phyloP scores from a whole-genome alignment of 2,888 invertebrate species.

The Diarsia brunnea region DNA sequence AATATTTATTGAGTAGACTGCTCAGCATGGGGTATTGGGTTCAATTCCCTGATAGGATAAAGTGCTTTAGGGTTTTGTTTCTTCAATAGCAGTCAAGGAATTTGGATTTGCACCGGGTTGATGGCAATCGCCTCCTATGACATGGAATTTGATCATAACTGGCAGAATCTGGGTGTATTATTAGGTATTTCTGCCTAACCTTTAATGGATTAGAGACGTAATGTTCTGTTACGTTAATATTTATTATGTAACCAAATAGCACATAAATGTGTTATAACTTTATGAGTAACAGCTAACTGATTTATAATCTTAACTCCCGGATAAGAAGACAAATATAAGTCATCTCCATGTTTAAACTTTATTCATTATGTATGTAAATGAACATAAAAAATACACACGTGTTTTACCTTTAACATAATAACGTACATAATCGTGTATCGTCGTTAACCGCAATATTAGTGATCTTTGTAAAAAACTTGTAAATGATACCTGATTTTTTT shows the following conservation, averaged over 20 bases:
- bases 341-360: constrained; percentile 10
- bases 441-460: constrained; percentile 21
- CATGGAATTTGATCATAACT: neutral
- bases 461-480: constrained; percentile 20
- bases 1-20: neutral
- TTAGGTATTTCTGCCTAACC: neutral
- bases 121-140: neutral
- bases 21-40: neutral
- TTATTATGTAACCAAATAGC: neutral
- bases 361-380: constrained; percentile 23
- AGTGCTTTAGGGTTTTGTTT: neutral
- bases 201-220: neutral
- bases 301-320: constrained; percentile 31
- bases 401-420: constrained; percentile 8
- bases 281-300: constrained; percentile 10
- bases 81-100: neutral
- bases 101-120: neutral
- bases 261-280: neutral
- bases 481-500: neutral
- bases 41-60: neutral
- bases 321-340: constrained; percentile 31
- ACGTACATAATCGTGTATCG: constrained; percentile 1
- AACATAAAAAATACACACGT: constrained; percentile 29
- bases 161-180: neutral
- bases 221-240: neutral